Evolutionary conservation across 2,113 vertebrate species (phyloP), one percentile per base, ranked within the genome.

Genomic region (Gracilinanus agilis): DNA sequence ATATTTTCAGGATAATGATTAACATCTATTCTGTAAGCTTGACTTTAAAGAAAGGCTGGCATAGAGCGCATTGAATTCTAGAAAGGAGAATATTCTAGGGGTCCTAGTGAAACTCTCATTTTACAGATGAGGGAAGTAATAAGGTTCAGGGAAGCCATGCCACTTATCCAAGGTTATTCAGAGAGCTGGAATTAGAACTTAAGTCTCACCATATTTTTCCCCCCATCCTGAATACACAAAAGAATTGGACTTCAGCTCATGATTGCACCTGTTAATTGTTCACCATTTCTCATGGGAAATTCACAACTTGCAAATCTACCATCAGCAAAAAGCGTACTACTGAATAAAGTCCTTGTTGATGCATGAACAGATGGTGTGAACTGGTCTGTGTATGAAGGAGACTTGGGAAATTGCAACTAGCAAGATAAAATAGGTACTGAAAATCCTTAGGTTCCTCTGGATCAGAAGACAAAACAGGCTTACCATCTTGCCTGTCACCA

Each of bases 271-370:
- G 49, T 53, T 92, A 27, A 75, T 49, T 44, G 21, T 90, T 92
- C 19, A 56, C 83, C 55, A 23, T 88, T 94, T 95, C 88, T 53
- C 7, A 49, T 92, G 29, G 90, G 92, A 0, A n/a, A 40, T 92
- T 93, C n/a, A 9, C 94, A n/a, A 92, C 94, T 93, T 95, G n/a
- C 91, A 56, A 96, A 94, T 91, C 25, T n/a, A 34, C 21, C 54
- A 91, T 55, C 29, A 90, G 88, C 25, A 94, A 94, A 94, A 90
- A 61, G 93, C 5, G 7, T 93, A 90, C 91, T 91, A 93, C n/a
- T 55, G 24, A 83, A 92, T 40, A 40, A 44, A 23, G 2, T 90
- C 25, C 49, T 93, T 90, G 67, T 23, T 40, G 67, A 83, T 40
- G n/a, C n/a, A 40, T 2, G 67, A 40, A 21, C 67, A 83, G 67